Percentiles rank a stretch among this genome's conserved stretches.
Evolutionary conservation across 2,888 invertebrate genomes (phyloP).

Genomic region (Ophioninae sp.): DNA sequence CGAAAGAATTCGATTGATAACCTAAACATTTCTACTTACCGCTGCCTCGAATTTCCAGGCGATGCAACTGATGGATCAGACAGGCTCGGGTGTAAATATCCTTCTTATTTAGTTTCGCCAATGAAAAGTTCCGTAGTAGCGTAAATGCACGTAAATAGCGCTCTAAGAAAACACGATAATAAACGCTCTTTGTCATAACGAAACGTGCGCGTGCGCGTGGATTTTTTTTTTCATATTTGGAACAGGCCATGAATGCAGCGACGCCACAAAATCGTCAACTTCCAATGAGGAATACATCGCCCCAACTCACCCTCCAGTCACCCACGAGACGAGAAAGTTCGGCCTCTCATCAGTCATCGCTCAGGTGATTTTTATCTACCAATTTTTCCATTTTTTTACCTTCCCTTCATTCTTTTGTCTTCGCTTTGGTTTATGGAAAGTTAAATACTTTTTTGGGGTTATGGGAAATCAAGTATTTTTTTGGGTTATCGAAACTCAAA

Average conservation of each 20-base stretch:
- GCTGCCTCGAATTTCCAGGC: conserved; percentile 85
- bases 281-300: conserved; percentile 66
- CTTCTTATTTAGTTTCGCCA: conserved; percentile 55
- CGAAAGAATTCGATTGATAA: conserved; percentile 12
- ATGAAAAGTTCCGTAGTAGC: conserved; percentile 7
- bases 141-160: not conserved
- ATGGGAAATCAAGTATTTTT: too few relatives aligned
- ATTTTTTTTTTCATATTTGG: conserved; percentile 54
- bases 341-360: conserved; percentile 74
- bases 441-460: too few relatives aligned
- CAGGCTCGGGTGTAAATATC: conserved; percentile 94
- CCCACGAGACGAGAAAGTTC: conserved; percentile 77
- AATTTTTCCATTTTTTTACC: not conserved
- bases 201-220: not conserved
- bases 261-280: conserved; percentile 71
- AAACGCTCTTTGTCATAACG: conserved; percentile 30
- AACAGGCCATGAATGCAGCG: conserved; percentile 76
- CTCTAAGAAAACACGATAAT: not conserved
- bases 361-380: conserved; percentile 69
- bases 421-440: too few relatives aligned
- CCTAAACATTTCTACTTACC: conserved; percentile 57
- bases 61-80: conserved; percentile 96
- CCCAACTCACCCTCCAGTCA: conserved; percentile 72
- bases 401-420: too few relatives aligned
- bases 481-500: too few relatives aligned